Evolutionary conservation across 2,113 vertebrate species (phyloP).

Genomic region (Colossoma macropomum): DNA sequence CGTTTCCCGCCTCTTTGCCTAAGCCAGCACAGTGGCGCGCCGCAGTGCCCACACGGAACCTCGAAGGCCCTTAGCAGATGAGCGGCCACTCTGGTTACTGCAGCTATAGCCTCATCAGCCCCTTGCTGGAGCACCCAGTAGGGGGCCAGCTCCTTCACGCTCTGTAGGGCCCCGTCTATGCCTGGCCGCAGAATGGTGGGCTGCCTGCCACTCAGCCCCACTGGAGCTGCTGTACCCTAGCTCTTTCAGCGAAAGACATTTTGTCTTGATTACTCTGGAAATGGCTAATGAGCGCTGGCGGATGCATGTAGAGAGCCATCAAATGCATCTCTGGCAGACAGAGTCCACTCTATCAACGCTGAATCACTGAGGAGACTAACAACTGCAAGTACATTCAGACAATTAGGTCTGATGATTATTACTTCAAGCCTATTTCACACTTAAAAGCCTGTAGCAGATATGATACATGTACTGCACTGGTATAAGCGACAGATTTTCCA

Average conservation of each 20-base stretch:
- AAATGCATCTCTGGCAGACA: neutral
- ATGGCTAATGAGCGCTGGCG: neutral
- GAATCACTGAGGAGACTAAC: neutral
- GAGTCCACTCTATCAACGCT: neutral
- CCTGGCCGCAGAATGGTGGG: neutral
- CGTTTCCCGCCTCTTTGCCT: neutral
- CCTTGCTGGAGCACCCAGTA: neutral
- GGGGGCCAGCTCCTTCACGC: neutral
- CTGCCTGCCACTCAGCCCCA: neutral
- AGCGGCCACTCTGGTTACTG: constrained; percentile 12
- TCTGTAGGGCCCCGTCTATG: neutral
- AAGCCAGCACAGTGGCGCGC: constrained; percentile 12
- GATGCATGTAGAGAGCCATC: constrained; percentile 2
- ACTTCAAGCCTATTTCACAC: neutral
- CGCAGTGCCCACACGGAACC: neutral
- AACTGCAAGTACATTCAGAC: constrained; percentile 1
- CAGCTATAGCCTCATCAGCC: constrained; percentile 18
- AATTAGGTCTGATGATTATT: neutral
- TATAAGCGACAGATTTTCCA: neutral
- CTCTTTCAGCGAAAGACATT: constrained; percentile 27
- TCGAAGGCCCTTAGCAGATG: constrained; percentile 9
- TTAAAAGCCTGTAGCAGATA: neutral
- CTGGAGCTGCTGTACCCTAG: neutral
- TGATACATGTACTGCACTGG: neutral
- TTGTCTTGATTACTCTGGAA: constrained; percentile 27